These are phyloP conservation scores for Cranoglanis bouderius DNA, from an alignment of 2,113 vertebrate genomes.

Conservation along the genomic window DNA sequence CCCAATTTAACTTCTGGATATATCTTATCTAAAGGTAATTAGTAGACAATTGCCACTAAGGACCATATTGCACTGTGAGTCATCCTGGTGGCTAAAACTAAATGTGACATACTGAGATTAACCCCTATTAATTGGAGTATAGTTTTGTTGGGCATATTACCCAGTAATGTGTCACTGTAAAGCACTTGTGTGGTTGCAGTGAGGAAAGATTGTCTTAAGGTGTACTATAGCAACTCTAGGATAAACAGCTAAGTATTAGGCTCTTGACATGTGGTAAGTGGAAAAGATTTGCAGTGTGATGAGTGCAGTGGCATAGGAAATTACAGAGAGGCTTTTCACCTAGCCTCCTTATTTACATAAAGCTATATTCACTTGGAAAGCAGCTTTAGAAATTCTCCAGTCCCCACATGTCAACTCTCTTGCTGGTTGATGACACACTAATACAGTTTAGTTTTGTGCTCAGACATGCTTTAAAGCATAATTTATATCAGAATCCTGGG, in stretches of 20 bases:
- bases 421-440: not conserved
- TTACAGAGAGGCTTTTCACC: constrained; percentile 29
- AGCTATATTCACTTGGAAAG: constrained; percentile 26
- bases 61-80: not conserved
- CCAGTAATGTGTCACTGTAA: not conserved
- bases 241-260: not conserved
- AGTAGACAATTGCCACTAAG: not conserved
- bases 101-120: not conserved
- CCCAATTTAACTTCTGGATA: not conserved
- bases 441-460: not conserved
- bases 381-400: constrained; percentile 5
- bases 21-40: not conserved
- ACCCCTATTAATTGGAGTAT: not conserved
- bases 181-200: not conserved
- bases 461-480: not conserved
- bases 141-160: not conserved
- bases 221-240: not conserved
- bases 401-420: not conserved
- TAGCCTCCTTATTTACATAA: constrained; percentile 45
- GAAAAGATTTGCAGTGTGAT: constrained; percentile 1
- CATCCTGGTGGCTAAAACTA: not conserved
- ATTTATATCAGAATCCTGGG: not conserved
- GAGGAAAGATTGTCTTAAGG: not conserved
- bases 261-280: not conserved
- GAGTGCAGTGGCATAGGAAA: not conserved